A percentile compares a stretch with the other conserved stretches of the same genome.
Evolutionary conservation across 2,797 vertebrate species (phyloP).

Genomic region (Hydrocynus forskahlii): DNA sequence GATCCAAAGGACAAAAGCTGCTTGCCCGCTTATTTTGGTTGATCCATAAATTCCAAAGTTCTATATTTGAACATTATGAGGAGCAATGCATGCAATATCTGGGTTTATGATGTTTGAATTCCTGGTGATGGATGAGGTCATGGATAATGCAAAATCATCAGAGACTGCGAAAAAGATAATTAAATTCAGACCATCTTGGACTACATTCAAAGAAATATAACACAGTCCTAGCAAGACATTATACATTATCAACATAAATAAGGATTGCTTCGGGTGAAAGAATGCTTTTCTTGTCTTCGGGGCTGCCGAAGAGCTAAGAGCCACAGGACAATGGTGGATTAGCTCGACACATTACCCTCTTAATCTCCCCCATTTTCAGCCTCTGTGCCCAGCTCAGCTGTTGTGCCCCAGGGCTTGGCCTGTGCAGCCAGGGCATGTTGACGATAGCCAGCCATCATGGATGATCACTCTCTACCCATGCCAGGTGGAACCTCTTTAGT

Average conservation of each 20-base stretch:
- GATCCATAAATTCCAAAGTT: neutral
- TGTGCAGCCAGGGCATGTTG: conserved; percentile 59
- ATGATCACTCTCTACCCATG: neutral
- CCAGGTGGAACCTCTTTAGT: conserved; percentile 59
- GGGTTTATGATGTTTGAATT: neutral
- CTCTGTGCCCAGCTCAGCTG: conserved; percentile 63
- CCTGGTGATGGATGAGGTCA: too few relatives aligned
- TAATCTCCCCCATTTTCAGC: conserved; percentile 71
- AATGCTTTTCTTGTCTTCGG: conserved; percentile 70
- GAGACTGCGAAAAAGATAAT: neutral
- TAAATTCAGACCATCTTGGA: conserved; percentile 4
- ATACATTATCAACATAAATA: conserved; percentile 30
- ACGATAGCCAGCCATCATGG: conserved; percentile 44
- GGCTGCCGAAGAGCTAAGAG: conserved; percentile 57
- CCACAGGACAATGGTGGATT: conserved; percentile 70
- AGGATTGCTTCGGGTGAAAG: conserved; percentile 50
- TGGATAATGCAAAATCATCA: neutral
- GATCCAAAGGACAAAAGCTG: conserved; percentile 16
- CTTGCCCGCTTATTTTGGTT: neutral
- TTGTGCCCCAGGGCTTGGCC: conserved; percentile 62
- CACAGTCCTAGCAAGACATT: neutral
- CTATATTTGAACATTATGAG: neutral
- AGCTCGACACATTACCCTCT: conserved; percentile 72
- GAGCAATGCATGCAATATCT: neutral
- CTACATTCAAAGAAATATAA: neutral